Evolutionary conservation across 2,888 invertebrate genomes (phyloP).

Genomic region (Agrochola litura): DNA sequence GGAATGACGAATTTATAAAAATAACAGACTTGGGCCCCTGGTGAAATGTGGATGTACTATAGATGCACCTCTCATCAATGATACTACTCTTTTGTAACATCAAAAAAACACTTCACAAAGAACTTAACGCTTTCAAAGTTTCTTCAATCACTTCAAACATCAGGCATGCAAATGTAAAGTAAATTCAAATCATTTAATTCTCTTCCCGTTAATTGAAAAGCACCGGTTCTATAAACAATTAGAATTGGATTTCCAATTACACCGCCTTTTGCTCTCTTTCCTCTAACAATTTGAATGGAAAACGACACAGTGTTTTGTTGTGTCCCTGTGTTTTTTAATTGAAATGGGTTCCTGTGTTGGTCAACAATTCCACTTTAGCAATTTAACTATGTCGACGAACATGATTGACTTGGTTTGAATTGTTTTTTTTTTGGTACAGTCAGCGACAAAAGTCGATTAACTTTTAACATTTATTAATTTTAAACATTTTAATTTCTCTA

Average conservation of each 20-base stretch:
- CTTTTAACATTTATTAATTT: neutral
- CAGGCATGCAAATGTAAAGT: neutral
- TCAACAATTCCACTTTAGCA: slow-evolving; percentile 6
- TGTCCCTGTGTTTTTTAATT: slow-evolving; percentile 31
- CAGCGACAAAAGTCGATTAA: no score
- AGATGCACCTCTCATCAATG: no score
- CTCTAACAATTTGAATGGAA: slow-evolving; percentile 31
- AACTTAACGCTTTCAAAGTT: neutral
- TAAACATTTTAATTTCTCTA: no score
- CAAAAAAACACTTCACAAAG: no score
- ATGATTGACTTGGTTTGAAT: slow-evolving; percentile 3
- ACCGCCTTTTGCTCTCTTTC: slow-evolving; percentile 17
- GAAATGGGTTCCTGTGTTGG: slow-evolving; percentile 20
- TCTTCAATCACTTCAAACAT: neutral
- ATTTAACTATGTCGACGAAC: slow-evolving; percentile 27
- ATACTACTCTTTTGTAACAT: no score
- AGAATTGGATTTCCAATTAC: slow-evolving; percentile 45
- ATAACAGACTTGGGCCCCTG: no score
- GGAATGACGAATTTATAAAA: no score
- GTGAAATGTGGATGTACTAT: no score
- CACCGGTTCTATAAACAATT: slow-evolving; percentile 17
- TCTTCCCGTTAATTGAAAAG: slow-evolving; percentile 35
- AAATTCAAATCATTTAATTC: slow-evolving; percentile 8
- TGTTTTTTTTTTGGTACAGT: neutral
- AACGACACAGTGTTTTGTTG: slow-evolving; percentile 26